A percentile compares a stretch with the other conserved stretches of the same genome.
Conservation (phyloP, 2,888 invertebrate species). For the Hirtodrosophila histrioides region DNA sequence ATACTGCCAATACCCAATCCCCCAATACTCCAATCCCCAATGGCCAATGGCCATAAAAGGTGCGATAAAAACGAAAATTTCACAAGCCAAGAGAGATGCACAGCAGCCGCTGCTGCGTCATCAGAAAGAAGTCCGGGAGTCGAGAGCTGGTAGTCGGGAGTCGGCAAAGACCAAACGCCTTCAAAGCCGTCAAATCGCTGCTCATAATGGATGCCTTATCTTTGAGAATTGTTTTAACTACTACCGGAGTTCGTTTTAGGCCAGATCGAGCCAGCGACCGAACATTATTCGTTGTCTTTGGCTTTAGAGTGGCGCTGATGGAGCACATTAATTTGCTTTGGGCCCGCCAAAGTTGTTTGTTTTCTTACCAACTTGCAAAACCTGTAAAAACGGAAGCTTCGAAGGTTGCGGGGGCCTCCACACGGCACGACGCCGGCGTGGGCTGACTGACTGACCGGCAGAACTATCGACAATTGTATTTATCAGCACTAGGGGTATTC, state of each 20-base stretch:
- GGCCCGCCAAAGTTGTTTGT: constrained; percentile 61
- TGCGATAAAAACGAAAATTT: constrained; percentile 79
- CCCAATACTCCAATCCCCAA: constrained; percentile 17
- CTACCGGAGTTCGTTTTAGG: constrained; percentile 79
- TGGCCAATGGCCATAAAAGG: constrained; percentile 70
- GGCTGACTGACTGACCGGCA: too few relatives aligned
- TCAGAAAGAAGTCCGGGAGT: constrained; percentile 16
- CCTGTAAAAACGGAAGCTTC: constrained; percentile 73
- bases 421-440: background rate
- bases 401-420: constrained; percentile 42
- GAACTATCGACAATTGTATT: too few relatives aligned
- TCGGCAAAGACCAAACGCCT: constrained; percentile 80
- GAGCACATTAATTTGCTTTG: constrained; percentile 74
- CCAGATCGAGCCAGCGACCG: constrained; percentile 26
- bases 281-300: constrained; percentile 12
- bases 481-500: too few relatives aligned
- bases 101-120: constrained; percentile 55
- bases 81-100: constrained; percentile 61
- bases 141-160: constrained; percentile 1
- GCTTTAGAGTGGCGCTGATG: constrained; percentile 55
- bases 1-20: constrained; percentile 5
- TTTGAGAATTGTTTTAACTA: constrained; percentile 82
- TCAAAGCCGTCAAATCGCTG: constrained; percentile 83
- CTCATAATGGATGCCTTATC: constrained; percentile 83
- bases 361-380: constrained; percentile 46